Evolutionary conservation across 2,797 vertebrate species (phyloP).

Genomic region (Ptychobarbus kaznakovi): DNA sequence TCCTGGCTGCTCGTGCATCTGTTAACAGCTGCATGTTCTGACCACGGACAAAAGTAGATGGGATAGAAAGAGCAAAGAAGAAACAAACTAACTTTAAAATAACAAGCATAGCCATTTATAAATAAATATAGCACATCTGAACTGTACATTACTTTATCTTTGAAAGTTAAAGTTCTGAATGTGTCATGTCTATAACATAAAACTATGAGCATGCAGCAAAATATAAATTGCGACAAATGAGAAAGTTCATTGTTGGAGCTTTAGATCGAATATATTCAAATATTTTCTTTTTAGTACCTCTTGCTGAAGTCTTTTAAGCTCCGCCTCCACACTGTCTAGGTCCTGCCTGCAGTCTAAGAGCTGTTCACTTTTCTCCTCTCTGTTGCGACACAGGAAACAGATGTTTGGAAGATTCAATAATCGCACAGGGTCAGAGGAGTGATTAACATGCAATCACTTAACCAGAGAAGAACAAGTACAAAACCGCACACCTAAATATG

Average conservation of each 20-base stretch:
- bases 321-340: constrained; percentile 90
- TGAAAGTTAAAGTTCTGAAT: not conserved
- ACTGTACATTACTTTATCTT: not conserved
- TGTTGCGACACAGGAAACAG: constrained; percentile 61
- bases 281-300: constrained; percentile 78
- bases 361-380: constrained; percentile 98
- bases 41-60: not conserved
- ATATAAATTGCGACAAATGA: not conserved
- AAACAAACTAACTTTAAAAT: not conserved
- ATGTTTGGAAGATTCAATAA: not conserved
- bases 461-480: not conserved
- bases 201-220: not conserved
- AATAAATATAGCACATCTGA: not conserved
- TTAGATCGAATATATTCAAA: not conserved
- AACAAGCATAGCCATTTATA: not conserved
- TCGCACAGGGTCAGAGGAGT: not conserved
- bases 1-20: constrained; percentile 91
- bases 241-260: not conserved
- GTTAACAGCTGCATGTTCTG: constrained; percentile 94
- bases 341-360: constrained; percentile 95
- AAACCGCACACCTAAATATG: not conserved
- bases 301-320: constrained; percentile 92
- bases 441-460: not conserved
- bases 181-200: not conserved
- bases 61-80: not conserved